Percentiles rank a stretch among this genome's conserved stretches.
phyloP scores from a whole-genome alignment of 2,113 vertebrate genomes.

The Hucho hucho region DNA sequence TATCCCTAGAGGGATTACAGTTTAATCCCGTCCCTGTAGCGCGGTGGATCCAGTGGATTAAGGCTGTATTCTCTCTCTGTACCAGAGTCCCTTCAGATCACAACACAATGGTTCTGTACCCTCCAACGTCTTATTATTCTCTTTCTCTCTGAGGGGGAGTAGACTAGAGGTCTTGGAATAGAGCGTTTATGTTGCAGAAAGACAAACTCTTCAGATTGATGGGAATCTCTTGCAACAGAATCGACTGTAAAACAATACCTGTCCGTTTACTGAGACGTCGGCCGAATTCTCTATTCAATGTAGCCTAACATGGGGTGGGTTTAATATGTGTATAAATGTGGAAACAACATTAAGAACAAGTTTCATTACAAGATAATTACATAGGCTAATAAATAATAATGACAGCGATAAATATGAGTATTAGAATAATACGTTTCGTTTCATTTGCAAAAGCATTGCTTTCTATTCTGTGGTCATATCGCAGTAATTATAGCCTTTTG shows the following conservation, averaged over 20 bases:
- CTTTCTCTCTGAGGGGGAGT: background rate
- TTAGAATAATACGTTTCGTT: background rate
- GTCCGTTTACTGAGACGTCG: too few species aligned
- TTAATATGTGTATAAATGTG: background rate
- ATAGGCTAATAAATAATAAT: background rate
- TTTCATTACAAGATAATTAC: background rate
- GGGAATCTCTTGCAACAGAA: constrained; percentile 13
- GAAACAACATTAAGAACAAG: background rate
- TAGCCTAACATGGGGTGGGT: background rate
- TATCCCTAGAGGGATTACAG: constrained; percentile 86
- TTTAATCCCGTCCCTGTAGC: constrained; percentile 82
- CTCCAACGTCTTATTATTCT: constrained; percentile 67
- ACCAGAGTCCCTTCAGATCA: constrained; percentile 74
- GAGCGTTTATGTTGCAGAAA: constrained; percentile 64
- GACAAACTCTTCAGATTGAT: background rate
- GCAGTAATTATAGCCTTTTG: too few species aligned
- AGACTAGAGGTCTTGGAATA: constrained; percentile 63
- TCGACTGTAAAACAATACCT: background rate
- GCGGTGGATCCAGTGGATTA: constrained; percentile 81
- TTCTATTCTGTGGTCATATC: too few species aligned
- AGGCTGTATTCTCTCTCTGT: constrained; percentile 70
- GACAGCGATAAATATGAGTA: background rate
- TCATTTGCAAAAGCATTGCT: too few species aligned
- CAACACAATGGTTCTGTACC: constrained; percentile 72
- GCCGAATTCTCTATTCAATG: too few species aligned